Evolutionary conservation across 1,140 invertebrate genomes (phyloP), one percentile per base, ranked within the genome.

Genomic region (Micrasema longulum): DNA sequence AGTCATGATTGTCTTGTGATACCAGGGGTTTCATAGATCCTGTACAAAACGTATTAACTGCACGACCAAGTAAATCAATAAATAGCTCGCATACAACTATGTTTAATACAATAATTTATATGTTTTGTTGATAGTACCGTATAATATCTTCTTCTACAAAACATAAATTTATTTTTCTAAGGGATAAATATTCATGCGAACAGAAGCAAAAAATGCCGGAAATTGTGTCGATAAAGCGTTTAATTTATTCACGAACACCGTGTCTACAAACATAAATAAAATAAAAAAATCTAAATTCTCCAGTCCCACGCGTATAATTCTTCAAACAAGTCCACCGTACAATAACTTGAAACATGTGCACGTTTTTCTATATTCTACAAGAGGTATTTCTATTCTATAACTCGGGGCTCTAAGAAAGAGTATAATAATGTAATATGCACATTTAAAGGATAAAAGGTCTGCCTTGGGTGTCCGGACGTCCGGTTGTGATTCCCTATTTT

Each of bases 401-500:
- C 10, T 35, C 31, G 47, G 23, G 26, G 7, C 26, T 2, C 26
- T 7, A 2, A 31, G 2, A 64, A 73, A 73, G 22, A 60, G 63
- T 45, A 55, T 68, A 10, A 11, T 22, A 53, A 20, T 20, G 66
- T 74, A 71, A 64, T 69, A 71, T 69, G 73, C 47, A 62, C 73
- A 69, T 71, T 71, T 69, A 74, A 68, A 41, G 62, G 57, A 75
- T 75, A 71, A 75, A 75, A 60, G 73, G 53, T 50, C 16, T 53
- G 36, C 48, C 50, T 43, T 38, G 48, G 60, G 60, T 50, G 69
- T 63, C 73, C 69, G 73, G 73, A 75, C 69, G 73, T 75, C 73
- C 73, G 73, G 69, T 75, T 63, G 69, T 63, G 69, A 75, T 71
- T 75, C 71, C 48, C 38, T 45, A 12, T 68, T 68, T 68, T 67